A percentile compares a stretch with the other conserved stretches of the same genome.
These are phyloP conservation scores for Burhinus oedicnemus DNA, from an alignment of 2,113 vertebrate genomes.

Conservation along the genomic window DNA sequence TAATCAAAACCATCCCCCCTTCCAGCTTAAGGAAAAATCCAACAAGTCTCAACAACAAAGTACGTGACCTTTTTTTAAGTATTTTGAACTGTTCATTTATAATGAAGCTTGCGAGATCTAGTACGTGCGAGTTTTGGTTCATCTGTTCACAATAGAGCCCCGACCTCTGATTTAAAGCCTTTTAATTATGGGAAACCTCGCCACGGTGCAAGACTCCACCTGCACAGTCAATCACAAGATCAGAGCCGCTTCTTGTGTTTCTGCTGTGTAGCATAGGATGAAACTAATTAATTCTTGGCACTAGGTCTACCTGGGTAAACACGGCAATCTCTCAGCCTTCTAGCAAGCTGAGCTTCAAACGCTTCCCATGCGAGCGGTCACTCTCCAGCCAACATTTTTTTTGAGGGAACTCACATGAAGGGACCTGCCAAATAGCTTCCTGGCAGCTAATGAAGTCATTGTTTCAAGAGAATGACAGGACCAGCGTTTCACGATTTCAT, in stretches of 20 bases:
- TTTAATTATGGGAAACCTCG: background rate
- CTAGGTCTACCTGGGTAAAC: background rate
- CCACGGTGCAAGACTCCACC: background rate
- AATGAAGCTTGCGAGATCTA: background rate
- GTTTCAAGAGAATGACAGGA: constrained; percentile 34
- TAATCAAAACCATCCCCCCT: background rate
- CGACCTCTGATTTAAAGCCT: background rate
- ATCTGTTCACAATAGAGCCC: background rate
- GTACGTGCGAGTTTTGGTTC: background rate
- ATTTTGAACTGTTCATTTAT: background rate
- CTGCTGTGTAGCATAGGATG: background rate
- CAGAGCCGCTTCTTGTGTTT: background rate
- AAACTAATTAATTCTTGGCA: constrained; percentile 18
- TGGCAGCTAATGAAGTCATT: background rate
- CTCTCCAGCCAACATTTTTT: background rate
- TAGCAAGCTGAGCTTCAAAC: background rate
- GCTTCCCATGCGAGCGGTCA: background rate
- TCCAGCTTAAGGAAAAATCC: background rate
- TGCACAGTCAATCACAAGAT: background rate
- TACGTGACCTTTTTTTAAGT: background rate
- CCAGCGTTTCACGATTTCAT: background rate
- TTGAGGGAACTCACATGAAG: background rate
- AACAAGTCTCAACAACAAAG: background rate
- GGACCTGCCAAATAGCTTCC: constrained; percentile 13
- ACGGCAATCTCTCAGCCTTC: background rate